These are phyloP conservation scores for Argyresthia albistria DNA, from an alignment of 2,888 invertebrate species.

Conservation along the genomic window DNA sequence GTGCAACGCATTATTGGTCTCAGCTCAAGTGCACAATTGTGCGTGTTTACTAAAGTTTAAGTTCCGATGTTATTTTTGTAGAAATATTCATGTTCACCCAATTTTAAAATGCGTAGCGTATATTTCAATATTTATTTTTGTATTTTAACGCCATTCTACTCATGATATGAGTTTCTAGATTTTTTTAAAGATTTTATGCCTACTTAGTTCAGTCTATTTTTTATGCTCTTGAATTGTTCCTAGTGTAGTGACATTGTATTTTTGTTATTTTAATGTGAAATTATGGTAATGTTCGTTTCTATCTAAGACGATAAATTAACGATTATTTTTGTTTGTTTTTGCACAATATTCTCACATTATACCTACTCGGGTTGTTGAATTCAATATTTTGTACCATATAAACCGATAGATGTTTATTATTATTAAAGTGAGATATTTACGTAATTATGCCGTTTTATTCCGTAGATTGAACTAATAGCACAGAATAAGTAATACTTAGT, in stretches of 20 bases:
- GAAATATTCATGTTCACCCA: conserved; percentile 1
- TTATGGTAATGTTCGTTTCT: background rate
- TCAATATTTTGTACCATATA: conserved; percentile 26
- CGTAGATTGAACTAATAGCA: background rate
- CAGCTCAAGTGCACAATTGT: background rate
- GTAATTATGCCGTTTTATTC: conserved; percentile 9
- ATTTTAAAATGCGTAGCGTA: too few species aligned
- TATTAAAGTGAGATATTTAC: conserved; percentile 30
- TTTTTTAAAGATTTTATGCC: background rate
- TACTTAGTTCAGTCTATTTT: background rate
- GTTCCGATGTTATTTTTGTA: conserved; percentile 18
- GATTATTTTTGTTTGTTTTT: background rate
- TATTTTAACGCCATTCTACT: too few species aligned
- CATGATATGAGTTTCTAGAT: too few species aligned
- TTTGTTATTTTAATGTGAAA: background rate
- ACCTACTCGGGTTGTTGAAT: background rate
- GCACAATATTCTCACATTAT: background rate
- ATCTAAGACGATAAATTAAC: background rate
- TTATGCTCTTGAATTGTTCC: background rate
- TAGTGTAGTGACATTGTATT: background rate
- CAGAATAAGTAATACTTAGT: too few species aligned
- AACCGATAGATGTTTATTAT: conserved; percentile 21
- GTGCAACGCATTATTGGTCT: background rate
- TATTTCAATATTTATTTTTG: too few species aligned
- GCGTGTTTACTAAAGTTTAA: background rate